Percentiles rank a stretch among this genome's conserved stretches.
Evolutionary conservation across 2,113 vertebrate species (phyloP).

Genomic region (Marcusenius ussheri): DNA sequence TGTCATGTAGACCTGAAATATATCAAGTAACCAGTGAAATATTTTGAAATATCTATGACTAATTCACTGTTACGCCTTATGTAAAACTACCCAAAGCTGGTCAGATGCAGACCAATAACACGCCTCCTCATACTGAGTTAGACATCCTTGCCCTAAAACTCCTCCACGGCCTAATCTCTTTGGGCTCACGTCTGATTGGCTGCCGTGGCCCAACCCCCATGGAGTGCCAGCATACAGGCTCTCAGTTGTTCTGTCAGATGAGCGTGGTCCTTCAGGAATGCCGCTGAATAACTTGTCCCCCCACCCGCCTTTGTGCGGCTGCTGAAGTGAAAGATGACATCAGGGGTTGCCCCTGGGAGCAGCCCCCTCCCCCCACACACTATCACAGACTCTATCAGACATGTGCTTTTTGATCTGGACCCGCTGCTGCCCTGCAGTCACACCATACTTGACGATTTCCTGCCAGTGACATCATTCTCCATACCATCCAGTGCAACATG

Average conservation of each 20-base stretch:
- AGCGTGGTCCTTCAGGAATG: slow-evolving; percentile 40
- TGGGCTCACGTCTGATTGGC: not conserved
- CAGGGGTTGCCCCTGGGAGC: slow-evolving; percentile 21
- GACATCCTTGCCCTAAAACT: not conserved
- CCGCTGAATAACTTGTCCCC: slow-evolving; percentile 19
- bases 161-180: not conserved
- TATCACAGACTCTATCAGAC: not conserved
- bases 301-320: not conserved
- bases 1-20: not conserved
- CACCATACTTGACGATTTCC: not conserved
- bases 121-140: not conserved
- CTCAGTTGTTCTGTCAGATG: slow-evolving; percentile 26
- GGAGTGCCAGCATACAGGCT: not conserved
- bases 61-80: not conserved
- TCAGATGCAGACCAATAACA: not conserved
- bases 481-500: not conserved
- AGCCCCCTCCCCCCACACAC: not conserved
- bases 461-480: slow-evolving; percentile 8
- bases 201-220: not conserved
- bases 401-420: not conserved
- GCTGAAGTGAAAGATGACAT: slow-evolving; percentile 33
- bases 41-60: not conserved
- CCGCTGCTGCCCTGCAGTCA: not conserved
- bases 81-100: not conserved
- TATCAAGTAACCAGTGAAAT: not conserved